Evolutionary conservation across 2,888 invertebrate genomes (phyloP).

Genomic region (Parnassius orleans): DNA sequence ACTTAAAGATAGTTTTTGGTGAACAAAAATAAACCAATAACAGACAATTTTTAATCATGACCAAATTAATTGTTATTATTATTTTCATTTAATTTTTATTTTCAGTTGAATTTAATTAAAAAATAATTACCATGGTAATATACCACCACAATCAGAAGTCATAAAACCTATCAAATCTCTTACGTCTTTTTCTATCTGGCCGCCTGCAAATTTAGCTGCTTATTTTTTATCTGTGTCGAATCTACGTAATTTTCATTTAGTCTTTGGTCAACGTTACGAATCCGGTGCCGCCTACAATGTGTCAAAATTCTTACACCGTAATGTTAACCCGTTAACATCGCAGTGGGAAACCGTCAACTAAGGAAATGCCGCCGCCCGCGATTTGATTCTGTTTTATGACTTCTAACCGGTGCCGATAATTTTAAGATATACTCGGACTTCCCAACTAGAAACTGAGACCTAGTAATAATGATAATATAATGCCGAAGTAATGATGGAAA

Average conservation of each 20-base stretch:
- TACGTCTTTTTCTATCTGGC: neutral
- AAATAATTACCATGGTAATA: constrained; percentile 6
- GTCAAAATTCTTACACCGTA: constrained; percentile 3
- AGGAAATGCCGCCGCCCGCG: constrained; percentile 20
- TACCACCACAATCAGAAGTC: constrained; percentile 34
- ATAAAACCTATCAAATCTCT: constrained; percentile 31
- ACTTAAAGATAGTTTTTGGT: neutral
- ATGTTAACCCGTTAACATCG: neutral
- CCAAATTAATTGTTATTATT: too few relatives aligned
- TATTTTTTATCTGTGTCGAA: constrained; percentile 21
- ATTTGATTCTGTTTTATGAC: constrained; percentile 34
- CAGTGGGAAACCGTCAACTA: neutral
- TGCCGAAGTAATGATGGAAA: too few relatives aligned
- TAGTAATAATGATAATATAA: neutral
- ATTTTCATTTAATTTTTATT: too few relatives aligned
- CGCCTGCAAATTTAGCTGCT: neutral
- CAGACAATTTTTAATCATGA: too few relatives aligned
- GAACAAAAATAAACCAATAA: neutral
- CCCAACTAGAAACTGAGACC: constrained; percentile 30
- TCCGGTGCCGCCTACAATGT: constrained; percentile 4
- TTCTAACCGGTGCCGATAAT: constrained; percentile 30
- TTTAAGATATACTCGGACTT: constrained; percentile 15
- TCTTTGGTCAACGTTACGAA: constrained; percentile 17
- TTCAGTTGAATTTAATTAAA: neutral
- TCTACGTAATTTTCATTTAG: constrained; percentile 30